Evolutionary conservation across 2,888 invertebrate species (phyloP).

Genomic region (Andrena bucephala): DNA sequence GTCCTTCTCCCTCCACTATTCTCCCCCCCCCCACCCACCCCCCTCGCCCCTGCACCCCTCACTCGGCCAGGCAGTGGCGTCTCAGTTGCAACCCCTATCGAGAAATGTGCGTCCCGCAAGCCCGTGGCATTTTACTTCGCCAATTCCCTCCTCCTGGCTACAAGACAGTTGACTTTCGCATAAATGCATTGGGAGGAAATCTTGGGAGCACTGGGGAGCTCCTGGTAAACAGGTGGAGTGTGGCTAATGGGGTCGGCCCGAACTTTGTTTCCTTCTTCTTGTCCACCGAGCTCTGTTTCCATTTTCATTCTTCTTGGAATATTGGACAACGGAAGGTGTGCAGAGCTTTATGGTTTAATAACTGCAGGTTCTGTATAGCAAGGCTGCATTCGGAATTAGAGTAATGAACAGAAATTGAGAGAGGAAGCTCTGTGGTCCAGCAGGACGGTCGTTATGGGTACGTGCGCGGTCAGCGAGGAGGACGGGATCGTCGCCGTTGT

Average conservation of each 20-base stretch:
- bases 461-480: neutral
- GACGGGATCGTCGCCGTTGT: neutral
- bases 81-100: conserved; percentile 63
- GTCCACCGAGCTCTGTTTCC: neutral
- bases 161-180: conserved; percentile 46
- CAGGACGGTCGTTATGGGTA: neutral
- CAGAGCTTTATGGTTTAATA: neutral
- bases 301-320: neutral
- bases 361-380: too few species aligned
- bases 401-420: neutral
- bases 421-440: neutral
- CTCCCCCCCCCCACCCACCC: too few species aligned
- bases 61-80: conserved; percentile 27
- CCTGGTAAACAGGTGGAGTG: conserved; percentile 16
- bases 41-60: conserved; percentile 1
- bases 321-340: neutral
- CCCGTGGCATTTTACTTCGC: conserved; percentile 48
- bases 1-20: conserved; percentile 29
- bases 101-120: conserved; percentile 49
- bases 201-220: neutral
- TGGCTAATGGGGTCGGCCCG: neutral
- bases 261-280: neutral
- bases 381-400: too few species aligned
- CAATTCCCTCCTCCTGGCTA: conserved; percentile 58
- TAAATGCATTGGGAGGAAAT: conserved; percentile 60